Base-by-base conservation (phyloP, 2,888 invertebrate species). In the Lasioglossum villosulum region DNA sequence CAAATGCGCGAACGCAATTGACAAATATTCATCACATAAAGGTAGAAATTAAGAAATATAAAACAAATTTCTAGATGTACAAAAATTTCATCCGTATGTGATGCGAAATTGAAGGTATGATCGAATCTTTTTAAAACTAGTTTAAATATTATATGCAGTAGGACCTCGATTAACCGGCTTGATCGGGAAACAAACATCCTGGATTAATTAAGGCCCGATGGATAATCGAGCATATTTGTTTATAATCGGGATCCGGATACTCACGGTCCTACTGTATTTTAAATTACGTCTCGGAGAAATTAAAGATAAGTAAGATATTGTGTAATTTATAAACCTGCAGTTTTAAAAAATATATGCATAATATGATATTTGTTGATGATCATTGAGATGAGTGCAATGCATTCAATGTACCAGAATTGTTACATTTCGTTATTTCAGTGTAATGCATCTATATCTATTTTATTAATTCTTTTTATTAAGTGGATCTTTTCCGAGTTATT, bases 41-140 rank as follows among this genome's bases (percentile, higher is more conserved):
- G 98, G 99, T 99, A 2, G 99, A 99, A 96, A 98, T 99, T 88
- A 99, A 99, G 95, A 99, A 99, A 96, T 99, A 99, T 95, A 99
- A 99, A 96, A 98, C 98, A 12, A 98, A 97, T 95, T 99, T 98
- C 96, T 99, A 78, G n/a, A 6, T 4, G 27, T n/a, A 30, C 1
- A 12, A 71, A 39, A 19, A n/a, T 27, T 39, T 39, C n/a, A 70
- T 39, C 10, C 2, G 3, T 23, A 23, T 12, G 10, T 10, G 39
- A n/a, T n/a, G n/a, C 6, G 10, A 70, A 39, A 14, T 23, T n/a
- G 12, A 70, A n/a, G 4, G 12, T 37, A 48, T 0, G 16, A 52
- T 56, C 42, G 48, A 37, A 79, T 66, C 37, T 3, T 23, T 71
- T 56, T 59, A 71, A n/a, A 34, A 68, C 23, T 23, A 48, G n/a